Evolutionary conservation across 1,140 invertebrate genomes (phyloP), one percentile per base, ranked within the genome.

Genomic region (Hypsibius dujardini): DNA sequence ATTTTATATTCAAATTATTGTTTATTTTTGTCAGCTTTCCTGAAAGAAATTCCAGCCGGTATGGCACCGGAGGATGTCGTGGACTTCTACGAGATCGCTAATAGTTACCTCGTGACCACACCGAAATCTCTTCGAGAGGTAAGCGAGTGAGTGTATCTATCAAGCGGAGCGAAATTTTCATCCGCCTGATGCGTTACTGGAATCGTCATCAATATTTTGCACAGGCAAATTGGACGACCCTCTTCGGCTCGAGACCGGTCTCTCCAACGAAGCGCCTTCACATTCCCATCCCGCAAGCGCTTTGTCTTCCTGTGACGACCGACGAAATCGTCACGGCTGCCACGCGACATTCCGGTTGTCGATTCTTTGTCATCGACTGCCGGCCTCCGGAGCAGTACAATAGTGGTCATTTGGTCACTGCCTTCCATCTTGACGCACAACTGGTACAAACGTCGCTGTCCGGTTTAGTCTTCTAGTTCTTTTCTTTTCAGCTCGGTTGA

Each of bases 331-430:
- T 83, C 50, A 77, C 80, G 1, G 77, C 71, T 46, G 75, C 59
- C 72, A 67, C 47, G 70, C 69, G 70, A 72, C 50, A 77, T 74
- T 46, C 72, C n/a, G 50, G 50, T n/a, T 56, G 79, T 80, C 85
- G 88, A 75, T 98, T 96, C 80, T 98, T 98, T 81, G 84, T 98
- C 45, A 92, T 98, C 2, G 95, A 98, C 79, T 97, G 93, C 80
- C 83, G 95, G 76, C 91, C 94, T 15, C 87, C 92, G 0, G 92
- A 96, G 74, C 93, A 97, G 76, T 98, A 97, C 77, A 97, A 96
- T 82, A 86, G 87, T 73, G 95, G 95, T 0, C 93, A 97, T 82
- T 84, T 98, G 74, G 88, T 90, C 1, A 97, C 92, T 69, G 94
- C 95, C 59, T 98, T 98, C 83, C 95, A 97, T 82, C 83, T 99